Conservation (phyloP, 2,888 invertebrate genomes). For the Hemithea aestivaria region DNA sequence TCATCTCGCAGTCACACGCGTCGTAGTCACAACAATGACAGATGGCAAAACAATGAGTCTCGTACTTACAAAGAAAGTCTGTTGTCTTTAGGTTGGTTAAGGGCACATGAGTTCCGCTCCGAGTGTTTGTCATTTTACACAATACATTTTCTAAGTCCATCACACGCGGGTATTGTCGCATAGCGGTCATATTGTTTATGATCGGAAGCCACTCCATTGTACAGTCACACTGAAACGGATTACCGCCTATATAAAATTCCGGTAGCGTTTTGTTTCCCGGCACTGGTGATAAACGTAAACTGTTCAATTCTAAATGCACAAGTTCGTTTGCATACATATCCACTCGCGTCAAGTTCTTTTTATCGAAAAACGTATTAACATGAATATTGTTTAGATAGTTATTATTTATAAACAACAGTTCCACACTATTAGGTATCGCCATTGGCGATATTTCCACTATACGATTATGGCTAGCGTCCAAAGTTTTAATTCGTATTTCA, state of each 20-base stretch:
- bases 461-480: slow-evolving; percentile 94
- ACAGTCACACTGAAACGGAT: slow-evolving; percentile 97
- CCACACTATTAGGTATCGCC: slow-evolving; percentile 92
- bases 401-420: slow-evolving; percentile 92
- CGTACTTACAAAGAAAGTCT: slow-evolving; percentile 95
- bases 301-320: slow-evolving; percentile 88
- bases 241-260: slow-evolving; percentile 94
- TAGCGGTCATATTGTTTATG: slow-evolving; percentile 90
- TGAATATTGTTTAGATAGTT: slow-evolving; percentile 90
- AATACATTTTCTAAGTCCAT: slow-evolving; percentile 93
- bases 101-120: slow-evolving; percentile 88
- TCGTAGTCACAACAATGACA: slow-evolving; percentile 98
- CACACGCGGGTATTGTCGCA: slow-evolving; percentile 90
- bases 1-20: slow-evolving; percentile 98
- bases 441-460: slow-evolving; percentile 90
- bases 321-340: slow-evolving; percentile 94
- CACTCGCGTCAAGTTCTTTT: slow-evolving; percentile 89
- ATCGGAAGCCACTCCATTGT: slow-evolving; percentile 97
- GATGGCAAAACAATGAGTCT: slow-evolving; percentile 94
- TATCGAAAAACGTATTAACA: slow-evolving; percentile 92
- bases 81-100: slow-evolving; percentile 87
- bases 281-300: slow-evolving; percentile 87
- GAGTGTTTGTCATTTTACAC: slow-evolving; percentile 91
- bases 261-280: slow-evolving; percentile 86
- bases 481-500: slow-evolving; percentile 88